Evolutionary conservation across 2,797 vertebrate species (phyloP).

Genomic region (Hylomyscus alleni): DNA sequence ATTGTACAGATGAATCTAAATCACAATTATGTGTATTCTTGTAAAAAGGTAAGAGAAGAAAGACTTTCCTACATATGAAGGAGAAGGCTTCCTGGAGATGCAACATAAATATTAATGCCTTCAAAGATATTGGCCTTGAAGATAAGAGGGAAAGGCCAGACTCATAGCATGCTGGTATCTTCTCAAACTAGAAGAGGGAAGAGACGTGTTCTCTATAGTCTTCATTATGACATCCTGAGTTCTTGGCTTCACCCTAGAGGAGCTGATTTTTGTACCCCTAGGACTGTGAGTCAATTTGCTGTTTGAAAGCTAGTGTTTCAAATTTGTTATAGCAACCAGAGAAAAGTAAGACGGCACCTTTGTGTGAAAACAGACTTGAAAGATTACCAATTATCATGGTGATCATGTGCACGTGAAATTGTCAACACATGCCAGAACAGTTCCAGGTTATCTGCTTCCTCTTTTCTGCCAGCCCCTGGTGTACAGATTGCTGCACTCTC

Average conservation of each 20-base stretch:
- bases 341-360: not conserved
- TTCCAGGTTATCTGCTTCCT: not conserved
- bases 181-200: not conserved
- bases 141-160: not conserved
- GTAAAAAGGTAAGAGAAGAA: not conserved
- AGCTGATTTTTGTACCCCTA: not conserved
- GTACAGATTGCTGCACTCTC: not conserved
- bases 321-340: constrained; percentile 9
- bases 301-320: not conserved
- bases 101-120: not conserved
- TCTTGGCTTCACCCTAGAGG: not conserved
- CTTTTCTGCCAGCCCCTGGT: not conserved
- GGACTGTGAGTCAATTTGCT: not conserved
- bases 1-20: not conserved
- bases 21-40: not conserved
- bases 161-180: not conserved
- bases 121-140: not conserved
- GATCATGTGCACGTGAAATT: not conserved
- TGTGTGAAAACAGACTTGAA: not conserved
- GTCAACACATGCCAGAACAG: not conserved
- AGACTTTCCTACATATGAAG: not conserved
- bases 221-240: not conserved
- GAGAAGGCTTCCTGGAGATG: not conserved
- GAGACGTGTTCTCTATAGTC: not conserved
- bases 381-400: not conserved